Conservation (phyloP, 2,888 invertebrate species). For the Ormyrus nitidulus region DNA sequence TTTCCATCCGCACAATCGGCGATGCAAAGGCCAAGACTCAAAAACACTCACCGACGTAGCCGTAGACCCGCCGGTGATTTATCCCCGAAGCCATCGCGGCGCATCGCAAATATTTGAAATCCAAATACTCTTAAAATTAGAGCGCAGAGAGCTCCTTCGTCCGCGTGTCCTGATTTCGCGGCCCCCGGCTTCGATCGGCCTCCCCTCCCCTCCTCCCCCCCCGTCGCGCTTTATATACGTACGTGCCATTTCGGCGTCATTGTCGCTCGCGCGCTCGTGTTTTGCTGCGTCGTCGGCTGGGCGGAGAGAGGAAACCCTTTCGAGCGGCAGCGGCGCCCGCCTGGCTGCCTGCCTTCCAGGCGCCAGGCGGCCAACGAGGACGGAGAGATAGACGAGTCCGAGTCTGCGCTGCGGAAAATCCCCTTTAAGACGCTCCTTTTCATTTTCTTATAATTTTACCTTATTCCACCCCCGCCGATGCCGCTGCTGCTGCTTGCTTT, state of each 20-base stretch:
- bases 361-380: slow-evolving; percentile 68
- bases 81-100: no score
- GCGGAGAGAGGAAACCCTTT: slow-evolving; percentile 67
- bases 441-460: slow-evolving; percentile 30
- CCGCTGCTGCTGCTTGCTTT: not conserved
- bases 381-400: slow-evolving; percentile 54
- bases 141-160: no score
- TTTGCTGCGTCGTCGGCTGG: not conserved
- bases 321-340: slow-evolving; percentile 43
- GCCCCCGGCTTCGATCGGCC: not conserved
- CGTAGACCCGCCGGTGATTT: no score
- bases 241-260: slow-evolving; percentile 9
- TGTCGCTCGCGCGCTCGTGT: not conserved
- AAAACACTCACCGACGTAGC: no score
- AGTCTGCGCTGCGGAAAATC: slow-evolving; percentile 45
- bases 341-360: slow-evolving; percentile 74
- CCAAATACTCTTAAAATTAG: no score
- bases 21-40: no score
- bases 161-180: not conserved
- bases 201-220: not conserved
- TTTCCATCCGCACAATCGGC: no score
- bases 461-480: not conserved
- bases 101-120: no score
- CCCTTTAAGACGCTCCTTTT: slow-evolving; percentile 38
- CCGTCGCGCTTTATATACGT: not conserved